phyloP scores from a whole-genome alignment of 37 sponge, comb jelly and placozoan species.

The Mnemiopsis leidyi region DNA sequence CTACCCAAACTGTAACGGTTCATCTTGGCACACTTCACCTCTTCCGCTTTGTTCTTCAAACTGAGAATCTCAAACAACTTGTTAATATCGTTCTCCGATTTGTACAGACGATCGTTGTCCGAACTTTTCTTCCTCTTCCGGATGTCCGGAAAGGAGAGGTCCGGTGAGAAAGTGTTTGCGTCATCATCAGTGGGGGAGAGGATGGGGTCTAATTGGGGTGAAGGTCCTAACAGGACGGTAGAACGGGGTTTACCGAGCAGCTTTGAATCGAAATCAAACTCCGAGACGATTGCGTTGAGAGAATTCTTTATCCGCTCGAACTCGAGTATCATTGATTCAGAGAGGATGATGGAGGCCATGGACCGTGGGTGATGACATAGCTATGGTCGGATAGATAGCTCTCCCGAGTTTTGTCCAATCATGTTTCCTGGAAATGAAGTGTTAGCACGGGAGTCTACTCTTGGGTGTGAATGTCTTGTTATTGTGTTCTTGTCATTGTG shows the following conservation, averaged over 20 bases:
- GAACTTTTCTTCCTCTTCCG: neutral
- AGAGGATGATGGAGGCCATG: neutral
- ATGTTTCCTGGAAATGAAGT: too few species aligned
- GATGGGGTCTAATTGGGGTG: neutral
- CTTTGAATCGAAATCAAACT: neutral
- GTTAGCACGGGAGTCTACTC: too few species aligned
- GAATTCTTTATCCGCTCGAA: neutral
- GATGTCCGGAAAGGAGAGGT: neutral
- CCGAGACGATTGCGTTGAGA: neutral
- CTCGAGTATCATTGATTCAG: slow-evolving; percentile 33
- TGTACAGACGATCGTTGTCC: slow-evolving; percentile 12
- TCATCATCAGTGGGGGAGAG: neutral
- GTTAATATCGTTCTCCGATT: slow-evolving; percentile 19
- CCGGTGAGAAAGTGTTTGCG: neutral
- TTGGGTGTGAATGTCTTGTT: too few species aligned
- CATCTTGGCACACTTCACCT: neutral
- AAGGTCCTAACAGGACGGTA: neutral
- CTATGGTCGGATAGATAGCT: neutral
- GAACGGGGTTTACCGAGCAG: neutral
- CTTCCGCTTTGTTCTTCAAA: neutral
- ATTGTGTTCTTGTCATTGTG: too few species aligned
- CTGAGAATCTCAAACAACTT: slow-evolving; percentile 35
- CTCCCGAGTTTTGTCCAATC: neutral
- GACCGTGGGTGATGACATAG: neutral
- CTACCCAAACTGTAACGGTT: slow-evolving; percentile 55